Evolutionary conservation across 2,113 vertebrate species (phyloP), one percentile per base, ranked within the genome.

Genomic region (Phyllostomus discolor): DNA sequence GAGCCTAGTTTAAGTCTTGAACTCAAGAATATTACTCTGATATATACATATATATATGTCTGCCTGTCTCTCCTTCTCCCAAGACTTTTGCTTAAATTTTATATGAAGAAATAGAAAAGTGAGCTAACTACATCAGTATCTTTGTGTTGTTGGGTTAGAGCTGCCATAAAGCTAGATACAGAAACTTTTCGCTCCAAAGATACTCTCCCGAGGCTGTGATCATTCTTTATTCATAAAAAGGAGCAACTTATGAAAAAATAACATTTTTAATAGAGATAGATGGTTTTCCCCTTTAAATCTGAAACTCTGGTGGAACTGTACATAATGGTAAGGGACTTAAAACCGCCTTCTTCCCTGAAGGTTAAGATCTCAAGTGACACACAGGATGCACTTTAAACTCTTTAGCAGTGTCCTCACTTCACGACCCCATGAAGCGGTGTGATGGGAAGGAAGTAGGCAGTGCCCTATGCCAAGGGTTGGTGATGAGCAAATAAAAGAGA

Each of bases 221-320:
- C 9, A 93, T 62, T 78, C 22, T 92, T 90, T 76, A 81, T 72
- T 66, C 70, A 91, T 75, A 81, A 85, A 88, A 81, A 84, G 17
- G 10, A 95, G 4, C 7, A 78, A 48, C 1, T 48, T 92, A 66
- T 41, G 94, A 54, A 57, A 26, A 90, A 52, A 17, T 22, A 70
- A 85, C 10, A 62, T 91, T 93, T 64, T 7, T 43, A 31, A 80
- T 19, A 76, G 92, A 96, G 22, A 50, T 24, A 88, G 73, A 7
- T 79, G 26, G 19, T 69, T 88, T 96, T 84, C 35, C 64, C 2
- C 5, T 70, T 95, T 10, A 72, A 66, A 88, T 91, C 3, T 87
- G 59, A 86, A 94, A 79, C 35, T 81, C 22, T 41, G 11, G 19
- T 82, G 35, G n/a, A 84, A n/a, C 15, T 54, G 41, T 3, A 91